These are phyloP conservation scores for Chaenogobius annularis DNA, from an alignment of 2,113 vertebrate genomes.

Conservation along the genomic window DNA sequence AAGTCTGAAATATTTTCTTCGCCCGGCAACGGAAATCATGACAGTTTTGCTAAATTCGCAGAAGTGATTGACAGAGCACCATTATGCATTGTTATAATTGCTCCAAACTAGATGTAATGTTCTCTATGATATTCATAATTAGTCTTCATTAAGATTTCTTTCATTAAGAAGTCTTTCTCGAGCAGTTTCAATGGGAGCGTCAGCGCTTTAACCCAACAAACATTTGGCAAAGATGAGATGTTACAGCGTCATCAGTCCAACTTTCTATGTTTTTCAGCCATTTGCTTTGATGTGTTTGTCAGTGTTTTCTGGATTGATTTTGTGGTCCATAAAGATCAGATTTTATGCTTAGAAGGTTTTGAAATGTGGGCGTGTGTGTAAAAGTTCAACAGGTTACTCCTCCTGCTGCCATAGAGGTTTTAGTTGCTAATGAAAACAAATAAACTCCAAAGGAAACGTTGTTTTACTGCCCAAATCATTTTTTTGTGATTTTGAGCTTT, in stretches of 20 bases:
- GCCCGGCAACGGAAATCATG: conserved; percentile 7
- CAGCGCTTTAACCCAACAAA: neutral
- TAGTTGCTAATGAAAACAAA: too few relatives aligned
- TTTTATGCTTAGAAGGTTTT: too few relatives aligned
- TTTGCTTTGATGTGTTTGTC: neutral
- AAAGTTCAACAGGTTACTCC: too few relatives aligned
- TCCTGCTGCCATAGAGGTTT: too few relatives aligned
- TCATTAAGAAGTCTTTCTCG: neutral
- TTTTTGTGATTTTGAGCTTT: too few relatives aligned
- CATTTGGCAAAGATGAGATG: neutral
- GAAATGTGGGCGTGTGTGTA: too few relatives aligned
- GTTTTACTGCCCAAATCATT: too few relatives aligned
- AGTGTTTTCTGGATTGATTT: neutral
- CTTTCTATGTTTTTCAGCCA: neutral
- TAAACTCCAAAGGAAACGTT: too few relatives aligned
- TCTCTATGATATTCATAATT: neutral
- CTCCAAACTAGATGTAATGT: neutral
- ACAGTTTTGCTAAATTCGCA: conserved; percentile 7
- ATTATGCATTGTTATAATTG: neutral
- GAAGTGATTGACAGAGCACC: neutral
- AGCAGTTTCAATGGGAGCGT: neutral
- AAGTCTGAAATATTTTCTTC: conserved; percentile 14
- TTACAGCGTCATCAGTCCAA: neutral
- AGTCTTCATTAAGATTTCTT: neutral
- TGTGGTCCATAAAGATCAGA: too few relatives aligned